These are phyloP conservation scores for Adoxophyes honmai DNA, from an alignment of 1,140 invertebrate genomes.

Conservation along the genomic window DNA sequence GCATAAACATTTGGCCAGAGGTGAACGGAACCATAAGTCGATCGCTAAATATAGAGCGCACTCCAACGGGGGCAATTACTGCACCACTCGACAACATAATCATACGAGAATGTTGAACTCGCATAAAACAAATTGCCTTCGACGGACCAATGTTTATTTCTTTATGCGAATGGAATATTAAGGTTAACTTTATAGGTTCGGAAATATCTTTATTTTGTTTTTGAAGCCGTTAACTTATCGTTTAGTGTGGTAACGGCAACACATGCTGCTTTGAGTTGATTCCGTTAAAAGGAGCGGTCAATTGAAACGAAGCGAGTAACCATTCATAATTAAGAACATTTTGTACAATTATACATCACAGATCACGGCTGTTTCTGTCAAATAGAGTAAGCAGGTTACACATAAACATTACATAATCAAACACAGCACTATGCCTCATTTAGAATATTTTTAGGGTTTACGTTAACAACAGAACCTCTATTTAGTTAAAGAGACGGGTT, in stretches of 20 bases:
- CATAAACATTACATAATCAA: too few relatives aligned
- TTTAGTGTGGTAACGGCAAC: not conserved
- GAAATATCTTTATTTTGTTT: not conserved
- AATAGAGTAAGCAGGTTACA: too few relatives aligned
- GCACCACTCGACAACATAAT: conserved; percentile 27
- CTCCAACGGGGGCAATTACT: conserved; percentile 35
- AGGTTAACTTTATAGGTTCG: not conserved
- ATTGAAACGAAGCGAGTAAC: too few relatives aligned
- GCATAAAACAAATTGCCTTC: not conserved
- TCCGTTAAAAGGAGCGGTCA: not conserved
- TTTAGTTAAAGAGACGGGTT: too few relatives aligned
- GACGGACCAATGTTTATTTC: not conserved
- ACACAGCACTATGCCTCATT: too few relatives aligned
- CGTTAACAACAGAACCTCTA: too few relatives aligned
- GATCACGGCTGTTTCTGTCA: too few relatives aligned
- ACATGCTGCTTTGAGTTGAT: not conserved
- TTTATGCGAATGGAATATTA: not conserved
- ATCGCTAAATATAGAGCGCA: conserved; percentile 58
- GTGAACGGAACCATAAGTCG: conserved; percentile 58
- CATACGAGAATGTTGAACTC: conserved; percentile 16
- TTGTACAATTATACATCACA: too few relatives aligned
- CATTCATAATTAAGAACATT: too few relatives aligned
- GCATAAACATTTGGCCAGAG: conserved; percentile 34
- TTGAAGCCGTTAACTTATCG: not conserved
- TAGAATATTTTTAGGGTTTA: too few relatives aligned